phyloP scores from a whole-genome alignment of 2,797 vertebrate species.

The Pseudochirops cupreus region DNA sequence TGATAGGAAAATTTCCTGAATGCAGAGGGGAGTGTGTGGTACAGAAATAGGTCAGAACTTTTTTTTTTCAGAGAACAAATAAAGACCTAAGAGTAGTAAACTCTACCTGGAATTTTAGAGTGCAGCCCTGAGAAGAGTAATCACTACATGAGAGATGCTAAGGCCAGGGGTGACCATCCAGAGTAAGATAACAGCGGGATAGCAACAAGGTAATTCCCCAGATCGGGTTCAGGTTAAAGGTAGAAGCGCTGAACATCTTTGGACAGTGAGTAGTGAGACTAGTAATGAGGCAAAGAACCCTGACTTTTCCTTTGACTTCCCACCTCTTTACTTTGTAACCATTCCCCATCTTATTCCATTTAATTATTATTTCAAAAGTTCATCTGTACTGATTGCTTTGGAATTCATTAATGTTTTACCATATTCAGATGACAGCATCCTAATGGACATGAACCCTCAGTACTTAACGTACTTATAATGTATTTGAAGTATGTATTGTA shows the following conservation, averaged over 20 bases:
- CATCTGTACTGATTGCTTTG: not conserved
- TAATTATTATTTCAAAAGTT: not conserved
- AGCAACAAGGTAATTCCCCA: not conserved
- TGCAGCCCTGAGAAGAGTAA: not conserved
- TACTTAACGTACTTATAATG: not conserved
- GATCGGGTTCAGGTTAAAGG: not conserved
- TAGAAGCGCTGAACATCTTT: not conserved
- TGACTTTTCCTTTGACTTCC: not conserved
- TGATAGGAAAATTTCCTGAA: not conserved
- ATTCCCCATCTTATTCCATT: not conserved
- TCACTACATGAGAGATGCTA: not conserved
- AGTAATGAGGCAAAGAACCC: not conserved
- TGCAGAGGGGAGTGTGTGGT: not conserved
- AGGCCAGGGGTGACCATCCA: not conserved
- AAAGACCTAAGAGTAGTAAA: not conserved
- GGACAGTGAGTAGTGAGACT: not conserved
- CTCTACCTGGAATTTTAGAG: not conserved
- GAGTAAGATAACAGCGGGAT: not conserved
- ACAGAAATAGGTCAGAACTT: not conserved
- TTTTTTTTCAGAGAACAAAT: not conserved
- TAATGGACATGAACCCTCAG: not conserved
- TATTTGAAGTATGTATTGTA: not conserved
- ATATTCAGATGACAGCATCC: not conserved
- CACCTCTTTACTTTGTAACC: not conserved
- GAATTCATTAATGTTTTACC: not conserved